Conservation (phyloP, 2,113 vertebrate genomes). For the Polypterus bichir region DNA sequence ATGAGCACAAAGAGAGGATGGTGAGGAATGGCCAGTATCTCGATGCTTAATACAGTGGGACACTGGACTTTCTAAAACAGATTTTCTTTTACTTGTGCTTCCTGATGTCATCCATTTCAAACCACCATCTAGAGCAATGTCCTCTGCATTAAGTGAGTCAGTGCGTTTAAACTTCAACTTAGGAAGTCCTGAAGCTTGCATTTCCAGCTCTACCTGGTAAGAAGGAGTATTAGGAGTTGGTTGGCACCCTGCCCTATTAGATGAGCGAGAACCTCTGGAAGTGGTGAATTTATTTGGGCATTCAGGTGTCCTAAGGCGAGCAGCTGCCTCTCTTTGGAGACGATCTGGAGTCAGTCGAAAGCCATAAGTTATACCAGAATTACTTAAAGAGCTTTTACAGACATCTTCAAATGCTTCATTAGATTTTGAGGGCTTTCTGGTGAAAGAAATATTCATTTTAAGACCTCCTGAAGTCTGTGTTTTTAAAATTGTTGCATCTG, state of each 20-base stretch:
- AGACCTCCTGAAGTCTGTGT: constrained; percentile 23
- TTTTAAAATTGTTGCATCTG: constrained; percentile 24
- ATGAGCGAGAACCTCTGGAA: constrained; percentile 21
- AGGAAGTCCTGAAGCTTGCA: constrained; percentile 74
- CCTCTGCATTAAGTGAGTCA: constrained; percentile 36
- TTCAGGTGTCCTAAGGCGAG: constrained; percentile 41
- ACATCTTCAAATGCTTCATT: not conserved
- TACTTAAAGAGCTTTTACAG: constrained; percentile 10
- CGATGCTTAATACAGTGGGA: constrained; percentile 43
- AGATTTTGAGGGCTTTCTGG: constrained; percentile 28
- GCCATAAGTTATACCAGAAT: constrained; percentile 33
- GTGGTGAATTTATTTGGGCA: constrained; percentile 26
- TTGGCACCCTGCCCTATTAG: not conserved
- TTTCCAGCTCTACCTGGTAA: constrained; percentile 76
- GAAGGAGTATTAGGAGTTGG: constrained; percentile 27
- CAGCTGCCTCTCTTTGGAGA: constrained; percentile 56
- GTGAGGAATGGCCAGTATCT: constrained; percentile 54
- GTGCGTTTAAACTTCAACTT: constrained; percentile 72
- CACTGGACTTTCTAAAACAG: constrained; percentile 43
- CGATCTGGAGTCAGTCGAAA: constrained; percentile 58
- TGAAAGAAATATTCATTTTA: constrained; percentile 29
- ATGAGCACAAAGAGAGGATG: constrained; percentile 52
- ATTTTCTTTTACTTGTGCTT: constrained; percentile 24
- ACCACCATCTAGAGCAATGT: constrained; percentile 22
- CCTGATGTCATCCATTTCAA: constrained; percentile 21